Evolutionary conservation across 23 tunicate species (phyloP).

Genomic region (Pegea sp.): DNA sequence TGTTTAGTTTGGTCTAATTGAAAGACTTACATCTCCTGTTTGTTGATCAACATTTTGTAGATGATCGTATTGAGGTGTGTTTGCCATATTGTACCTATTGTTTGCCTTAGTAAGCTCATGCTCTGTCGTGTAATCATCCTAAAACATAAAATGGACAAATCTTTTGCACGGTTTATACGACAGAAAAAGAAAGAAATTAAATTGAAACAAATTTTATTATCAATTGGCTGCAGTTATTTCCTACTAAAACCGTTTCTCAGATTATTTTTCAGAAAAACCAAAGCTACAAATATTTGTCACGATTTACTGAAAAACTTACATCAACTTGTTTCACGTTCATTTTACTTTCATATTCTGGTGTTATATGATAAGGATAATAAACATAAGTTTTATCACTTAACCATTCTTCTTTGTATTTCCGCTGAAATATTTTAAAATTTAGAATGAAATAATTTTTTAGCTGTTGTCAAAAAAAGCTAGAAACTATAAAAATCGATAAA

Average conservation of each 20-base stretch:
- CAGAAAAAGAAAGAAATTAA: no score
- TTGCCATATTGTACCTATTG: constrained; percentile 35
- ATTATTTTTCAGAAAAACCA: no score
- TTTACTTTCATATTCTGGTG: constrained; percentile 79
- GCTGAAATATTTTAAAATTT: no score
- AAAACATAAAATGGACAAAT: constrained; percentile 3
- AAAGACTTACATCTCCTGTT: not conserved
- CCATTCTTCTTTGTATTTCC: constrained; percentile 94
- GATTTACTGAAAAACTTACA: no score
- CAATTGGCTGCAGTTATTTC: no score
- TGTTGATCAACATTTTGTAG: not conserved
- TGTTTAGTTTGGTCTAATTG: not conserved
- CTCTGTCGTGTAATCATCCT: constrained; percentile 25
- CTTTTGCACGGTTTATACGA: no score
- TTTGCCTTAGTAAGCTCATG: constrained; percentile 25
- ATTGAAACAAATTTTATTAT: no score
- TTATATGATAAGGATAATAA: constrained; percentile 79
- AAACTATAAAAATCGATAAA: not conserved
- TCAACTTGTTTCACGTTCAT: constrained; percentile 1
- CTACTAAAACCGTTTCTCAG: no score
- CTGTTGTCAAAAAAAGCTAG: not conserved
- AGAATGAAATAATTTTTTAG: no score
- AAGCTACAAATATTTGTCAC: no score
- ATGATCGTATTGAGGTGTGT: constrained; percentile 29
- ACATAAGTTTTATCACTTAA: constrained; percentile 42